phyloP scores from a whole-genome alignment of 1,140 invertebrate species.

The Muscidifurax raptorellus region DNA sequence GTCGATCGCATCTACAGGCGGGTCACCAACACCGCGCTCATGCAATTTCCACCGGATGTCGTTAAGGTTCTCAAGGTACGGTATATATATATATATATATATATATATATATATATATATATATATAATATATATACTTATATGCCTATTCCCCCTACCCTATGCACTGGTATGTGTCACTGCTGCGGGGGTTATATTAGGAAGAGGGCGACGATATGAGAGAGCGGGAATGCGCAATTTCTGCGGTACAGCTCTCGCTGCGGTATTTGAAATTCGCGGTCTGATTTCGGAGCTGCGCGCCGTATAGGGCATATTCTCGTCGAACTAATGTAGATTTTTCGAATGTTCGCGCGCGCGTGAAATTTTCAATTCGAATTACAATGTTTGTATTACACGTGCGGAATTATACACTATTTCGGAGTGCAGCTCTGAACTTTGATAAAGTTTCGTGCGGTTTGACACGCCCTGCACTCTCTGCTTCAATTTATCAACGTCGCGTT shows the following conservation, averaged over 20 bases:
- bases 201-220: not conserved
- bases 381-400: no score
- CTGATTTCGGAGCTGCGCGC: not conserved
- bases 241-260: not conserved
- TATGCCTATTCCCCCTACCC: conserved; percentile 38
- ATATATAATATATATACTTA: no score
- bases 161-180: not conserved
- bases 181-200: not conserved
- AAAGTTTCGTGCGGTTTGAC: no score
- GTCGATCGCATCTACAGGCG: conserved; percentile 96
- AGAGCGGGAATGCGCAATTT: not conserved
- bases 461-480: no score
- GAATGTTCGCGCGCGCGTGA: no score
- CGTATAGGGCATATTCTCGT: not conserved
- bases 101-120: no score
- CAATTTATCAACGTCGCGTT: no score
- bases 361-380: no score
- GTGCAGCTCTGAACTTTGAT: no score
- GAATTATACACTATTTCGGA: no score
- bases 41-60: conserved; percentile 93
- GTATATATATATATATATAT: no score
- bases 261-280: not conserved
- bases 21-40: conserved; percentile 88
- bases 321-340: no score
- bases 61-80: conserved; percentile 91